These are phyloP conservation scores for Heliocidaris tuberculata DNA, from an alignment of 35 echinoderm and acorn worm genomes.

Conservation along the genomic window DNA sequence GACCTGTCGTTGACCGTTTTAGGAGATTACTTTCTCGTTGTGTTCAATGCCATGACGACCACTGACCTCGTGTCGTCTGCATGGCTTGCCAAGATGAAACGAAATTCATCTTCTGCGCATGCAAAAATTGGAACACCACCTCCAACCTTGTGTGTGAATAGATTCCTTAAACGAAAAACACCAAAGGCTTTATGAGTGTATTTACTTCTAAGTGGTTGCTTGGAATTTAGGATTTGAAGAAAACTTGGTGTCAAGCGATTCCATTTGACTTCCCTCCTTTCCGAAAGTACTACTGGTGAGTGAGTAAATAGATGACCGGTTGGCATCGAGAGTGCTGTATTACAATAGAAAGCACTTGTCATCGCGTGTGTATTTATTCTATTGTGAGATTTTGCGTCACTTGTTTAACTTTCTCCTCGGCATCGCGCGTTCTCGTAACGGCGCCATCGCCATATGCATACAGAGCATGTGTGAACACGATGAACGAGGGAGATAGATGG, in stretches of 20 bases:
- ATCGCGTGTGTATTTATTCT: neutral
- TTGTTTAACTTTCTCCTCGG: neutral
- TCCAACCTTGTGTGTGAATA: too few species aligned
- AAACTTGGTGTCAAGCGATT: neutral
- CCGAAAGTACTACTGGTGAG: neutral
- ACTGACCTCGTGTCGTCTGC: neutral
- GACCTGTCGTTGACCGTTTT: neutral
- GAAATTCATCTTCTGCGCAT: neutral
- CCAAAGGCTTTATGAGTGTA: neutral
- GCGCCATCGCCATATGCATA: neutral
- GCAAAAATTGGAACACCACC: neutral
- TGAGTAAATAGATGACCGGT: neutral
- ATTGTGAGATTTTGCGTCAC: constrained; percentile 2
- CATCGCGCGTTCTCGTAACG: neutral
- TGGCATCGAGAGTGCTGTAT: neutral
- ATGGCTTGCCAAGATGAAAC: neutral
- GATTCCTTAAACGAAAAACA: too few species aligned
- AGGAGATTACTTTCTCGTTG: neutral
- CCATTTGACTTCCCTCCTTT: neutral
- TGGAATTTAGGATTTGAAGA: neutral
- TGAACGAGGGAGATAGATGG: too few species aligned
- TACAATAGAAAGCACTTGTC: neutral
- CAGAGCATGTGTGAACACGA: too few species aligned
- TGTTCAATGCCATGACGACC: neutral
- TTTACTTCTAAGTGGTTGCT: neutral